A percentile compares a stretch with the other conserved stretches of the same genome.
These are phyloP conservation scores for Premnoplex brunnescens DNA, from an alignment of 2,797 vertebrate species.

Conservation along the genomic window DNA sequence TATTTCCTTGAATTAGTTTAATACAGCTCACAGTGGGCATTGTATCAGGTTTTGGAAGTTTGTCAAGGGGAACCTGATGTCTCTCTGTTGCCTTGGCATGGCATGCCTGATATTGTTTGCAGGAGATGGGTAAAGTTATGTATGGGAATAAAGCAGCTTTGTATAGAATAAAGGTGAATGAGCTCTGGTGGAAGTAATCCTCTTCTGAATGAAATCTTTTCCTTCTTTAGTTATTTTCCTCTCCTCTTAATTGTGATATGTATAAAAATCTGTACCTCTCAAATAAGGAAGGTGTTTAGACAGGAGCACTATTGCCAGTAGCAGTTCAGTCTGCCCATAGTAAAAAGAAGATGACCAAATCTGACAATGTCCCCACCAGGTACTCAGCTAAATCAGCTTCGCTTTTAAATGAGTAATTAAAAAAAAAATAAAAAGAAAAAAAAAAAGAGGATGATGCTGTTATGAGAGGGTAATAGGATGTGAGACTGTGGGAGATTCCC, in stretches of 20 bases:
- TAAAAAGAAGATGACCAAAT: conserved; percentile 22
- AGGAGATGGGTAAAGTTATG: not conserved
- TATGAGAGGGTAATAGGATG: not conserved
- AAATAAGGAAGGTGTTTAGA: conserved; percentile 8
- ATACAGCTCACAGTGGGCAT: not conserved
- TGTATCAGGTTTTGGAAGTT: not conserved
- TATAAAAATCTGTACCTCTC: conserved; percentile 9
- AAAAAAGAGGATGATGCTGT: not conserved
- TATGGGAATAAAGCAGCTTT: not conserved
- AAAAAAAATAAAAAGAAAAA: not conserved
- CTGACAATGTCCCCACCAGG: not conserved
- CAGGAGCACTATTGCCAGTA: not conserved
- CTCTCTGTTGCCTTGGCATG: fast-evolving
- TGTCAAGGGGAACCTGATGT: not conserved
- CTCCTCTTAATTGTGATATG: conserved; percentile 24
- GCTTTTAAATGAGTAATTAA: conserved; percentile 24
- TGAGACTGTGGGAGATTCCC: not conserved
- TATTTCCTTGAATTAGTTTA: not conserved
- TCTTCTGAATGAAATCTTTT: not conserved
- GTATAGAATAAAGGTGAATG: conserved; percentile 29
- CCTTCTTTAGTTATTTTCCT: not conserved
- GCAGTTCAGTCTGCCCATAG: not conserved
- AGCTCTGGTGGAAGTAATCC: conserved; percentile 1
- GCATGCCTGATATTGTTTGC: not conserved
- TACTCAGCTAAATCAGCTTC: conserved; percentile 27